Evolutionary conservation across 2,797 vertebrate species (phyloP).

Genomic region (Coregonus suidteri): DNA sequence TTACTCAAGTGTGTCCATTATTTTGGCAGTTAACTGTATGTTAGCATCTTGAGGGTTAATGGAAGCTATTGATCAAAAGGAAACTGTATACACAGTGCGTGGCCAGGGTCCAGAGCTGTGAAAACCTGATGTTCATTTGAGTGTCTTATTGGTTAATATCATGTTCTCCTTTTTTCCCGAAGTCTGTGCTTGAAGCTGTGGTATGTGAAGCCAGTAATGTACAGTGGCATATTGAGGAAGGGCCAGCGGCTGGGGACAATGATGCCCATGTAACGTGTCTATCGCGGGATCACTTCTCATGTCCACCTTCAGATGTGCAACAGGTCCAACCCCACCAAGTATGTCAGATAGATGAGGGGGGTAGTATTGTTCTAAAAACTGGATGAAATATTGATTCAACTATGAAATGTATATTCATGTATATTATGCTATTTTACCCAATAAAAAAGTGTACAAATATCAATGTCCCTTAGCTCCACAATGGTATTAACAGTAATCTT

Average conservation of each 20-base stretch:
- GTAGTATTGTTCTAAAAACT: not conserved
- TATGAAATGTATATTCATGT: not conserved
- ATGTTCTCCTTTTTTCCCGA: not conserved
- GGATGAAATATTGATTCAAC: not conserved
- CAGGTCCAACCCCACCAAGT: not conserved
- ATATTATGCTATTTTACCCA: not conserved
- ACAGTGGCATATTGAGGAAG: not conserved
- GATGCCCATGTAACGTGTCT: not conserved
- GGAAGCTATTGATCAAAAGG: not conserved
- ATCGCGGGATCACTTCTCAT: not conserved
- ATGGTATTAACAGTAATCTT: not conserved
- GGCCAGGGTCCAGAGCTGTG: not conserved
- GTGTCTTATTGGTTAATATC: not conserved
- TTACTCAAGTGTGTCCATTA: too few relatives aligned
- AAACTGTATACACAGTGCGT: too few relatives aligned
- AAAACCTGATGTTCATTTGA: not conserved
- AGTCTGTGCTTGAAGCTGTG: not conserved
- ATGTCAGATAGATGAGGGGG: not conserved
- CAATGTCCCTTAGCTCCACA: not conserved
- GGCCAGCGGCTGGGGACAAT: not conserved
- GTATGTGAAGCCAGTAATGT: not conserved
- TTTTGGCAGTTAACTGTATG: not conserved
- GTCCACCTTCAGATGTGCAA: not conserved
- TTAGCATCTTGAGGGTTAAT: not conserved
- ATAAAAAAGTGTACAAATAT: not conserved